These are phyloP conservation scores for Spea bombifrons DNA, from an alignment of 2,113 vertebrate species.

Conservation along the genomic window DNA sequence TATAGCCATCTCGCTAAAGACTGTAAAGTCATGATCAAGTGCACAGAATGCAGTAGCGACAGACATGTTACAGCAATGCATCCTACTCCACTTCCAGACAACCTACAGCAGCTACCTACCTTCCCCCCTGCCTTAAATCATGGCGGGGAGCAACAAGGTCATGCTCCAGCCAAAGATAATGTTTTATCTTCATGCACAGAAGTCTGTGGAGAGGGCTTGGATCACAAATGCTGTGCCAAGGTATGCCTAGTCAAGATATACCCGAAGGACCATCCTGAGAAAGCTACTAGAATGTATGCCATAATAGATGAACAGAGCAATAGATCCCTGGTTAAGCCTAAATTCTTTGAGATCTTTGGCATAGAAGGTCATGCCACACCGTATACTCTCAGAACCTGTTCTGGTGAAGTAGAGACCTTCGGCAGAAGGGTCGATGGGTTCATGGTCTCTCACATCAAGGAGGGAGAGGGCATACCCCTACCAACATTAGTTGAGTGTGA, in stretches of 20 bases:
- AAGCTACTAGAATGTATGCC: not conserved
- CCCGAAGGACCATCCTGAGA: not conserved
- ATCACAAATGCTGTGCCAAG: not conserved
- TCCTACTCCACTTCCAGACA: not conserved
- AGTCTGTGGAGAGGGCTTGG: no score
- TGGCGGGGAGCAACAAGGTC: not conserved
- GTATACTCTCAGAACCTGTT: no score
- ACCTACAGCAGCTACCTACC: not conserved
- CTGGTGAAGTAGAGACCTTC: not conserved
- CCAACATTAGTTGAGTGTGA: no score
- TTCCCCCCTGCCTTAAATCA: not conserved
- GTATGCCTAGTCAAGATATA: no score
- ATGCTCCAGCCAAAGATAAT: no score
- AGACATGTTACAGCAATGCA: not conserved
- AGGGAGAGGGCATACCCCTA: no score
- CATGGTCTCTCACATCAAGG: no score
- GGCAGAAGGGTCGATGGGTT: no score
- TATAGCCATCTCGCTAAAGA: not conserved
- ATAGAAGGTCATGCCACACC: no score
- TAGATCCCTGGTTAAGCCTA: no score
- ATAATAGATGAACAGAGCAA: no score
- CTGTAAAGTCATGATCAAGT: not conserved
- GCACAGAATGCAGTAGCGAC: slow-evolving; percentile 2
- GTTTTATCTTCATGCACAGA: not conserved
- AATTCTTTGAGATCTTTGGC: no score